Percentiles rank a stretch among this genome's conserved stretches.
Conservation (phyloP, 2,888 invertebrate species). For the Charanyca ferruginea region DNA sequence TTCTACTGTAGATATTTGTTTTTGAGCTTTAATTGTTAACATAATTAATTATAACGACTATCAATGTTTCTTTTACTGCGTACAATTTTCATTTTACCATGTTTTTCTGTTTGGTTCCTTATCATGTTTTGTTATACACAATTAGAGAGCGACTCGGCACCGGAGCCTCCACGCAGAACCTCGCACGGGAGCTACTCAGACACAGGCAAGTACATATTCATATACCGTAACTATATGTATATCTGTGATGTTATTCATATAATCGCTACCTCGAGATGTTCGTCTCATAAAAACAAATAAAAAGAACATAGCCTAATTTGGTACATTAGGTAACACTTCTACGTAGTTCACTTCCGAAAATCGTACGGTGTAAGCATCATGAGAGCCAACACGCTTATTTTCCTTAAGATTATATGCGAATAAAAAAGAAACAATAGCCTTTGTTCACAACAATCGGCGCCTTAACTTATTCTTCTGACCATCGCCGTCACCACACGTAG, state of each 20-base stretch:
- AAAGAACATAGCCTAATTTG: conserved; percentile 65
- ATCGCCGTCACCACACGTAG: conserved; percentile 75
- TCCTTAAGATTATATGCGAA: conserved; percentile 78
- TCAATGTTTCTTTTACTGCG: conserved; percentile 63
- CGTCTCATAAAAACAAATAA: conserved; percentile 35
- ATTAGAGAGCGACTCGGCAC: conserved; percentile 92
- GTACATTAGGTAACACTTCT: conserved; percentile 70
- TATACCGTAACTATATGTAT: conserved; percentile 14
- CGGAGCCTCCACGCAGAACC: conserved; percentile 92
- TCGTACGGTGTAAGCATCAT: conserved; percentile 66
- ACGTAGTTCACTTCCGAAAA: conserved; percentile 73
- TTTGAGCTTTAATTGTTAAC: conserved; percentile 33
- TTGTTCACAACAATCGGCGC: conserved; percentile 83
- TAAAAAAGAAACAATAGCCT: conserved; percentile 88
- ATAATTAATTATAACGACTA: conserved; percentile 61
- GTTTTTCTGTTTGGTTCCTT: conserved; percentile 75
- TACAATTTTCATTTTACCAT: conserved; percentile 64
- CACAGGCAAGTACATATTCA: conserved; percentile 88
- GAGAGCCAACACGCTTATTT: conserved; percentile 71
- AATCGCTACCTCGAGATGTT: conserved; percentile 29
- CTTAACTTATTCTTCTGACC: conserved; percentile 82
- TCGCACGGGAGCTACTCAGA: conserved; percentile 89
- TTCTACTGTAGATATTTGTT: conserved; percentile 33
- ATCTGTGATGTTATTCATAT: conserved; percentile 33
- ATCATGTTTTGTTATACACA: conserved; percentile 83